phyloP scores from a whole-genome alignment of 2,113 vertebrate species.

The Phalacrocorax aristotelis region DNA sequence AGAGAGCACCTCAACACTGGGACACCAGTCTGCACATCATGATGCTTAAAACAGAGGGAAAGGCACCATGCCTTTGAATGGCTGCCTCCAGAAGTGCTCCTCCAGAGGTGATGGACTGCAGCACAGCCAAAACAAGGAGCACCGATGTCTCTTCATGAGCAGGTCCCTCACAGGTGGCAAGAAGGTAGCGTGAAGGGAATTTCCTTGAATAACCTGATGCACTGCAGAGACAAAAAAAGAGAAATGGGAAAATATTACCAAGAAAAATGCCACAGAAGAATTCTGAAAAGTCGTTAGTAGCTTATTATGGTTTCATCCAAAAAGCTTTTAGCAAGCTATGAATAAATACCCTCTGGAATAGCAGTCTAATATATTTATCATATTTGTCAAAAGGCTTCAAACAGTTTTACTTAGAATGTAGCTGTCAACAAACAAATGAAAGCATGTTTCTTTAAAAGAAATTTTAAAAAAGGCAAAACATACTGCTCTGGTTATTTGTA shows the following conservation, averaged over 20 bases:
- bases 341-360: neutral
- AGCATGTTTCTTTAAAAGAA: neutral
- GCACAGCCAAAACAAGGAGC: neutral
- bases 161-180: neutral
- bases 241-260: neutral
- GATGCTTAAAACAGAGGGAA: neutral
- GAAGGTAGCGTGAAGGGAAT: neutral
- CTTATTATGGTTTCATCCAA: neutral
- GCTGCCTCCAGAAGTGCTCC: neutral
- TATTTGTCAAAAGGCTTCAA: neutral
- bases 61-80: neutral
- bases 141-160: rapidly evolving
- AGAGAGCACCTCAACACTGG: too few relatives aligned
- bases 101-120: neutral
- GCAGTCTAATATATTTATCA: neutral
- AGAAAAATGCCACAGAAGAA: neutral
- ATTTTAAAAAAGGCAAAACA: neutral
- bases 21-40: neutral
- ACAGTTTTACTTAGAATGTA: neutral
- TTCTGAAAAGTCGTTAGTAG: conserved; percentile 22
- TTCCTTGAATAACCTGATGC: neutral
- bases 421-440: neutral
- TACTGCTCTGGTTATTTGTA: neutral
- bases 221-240: neutral
- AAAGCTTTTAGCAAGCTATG: neutral